Base-by-base conservation (phyloP, 2,113 vertebrate genomes). In the Oceanodroma tethys region DNA sequence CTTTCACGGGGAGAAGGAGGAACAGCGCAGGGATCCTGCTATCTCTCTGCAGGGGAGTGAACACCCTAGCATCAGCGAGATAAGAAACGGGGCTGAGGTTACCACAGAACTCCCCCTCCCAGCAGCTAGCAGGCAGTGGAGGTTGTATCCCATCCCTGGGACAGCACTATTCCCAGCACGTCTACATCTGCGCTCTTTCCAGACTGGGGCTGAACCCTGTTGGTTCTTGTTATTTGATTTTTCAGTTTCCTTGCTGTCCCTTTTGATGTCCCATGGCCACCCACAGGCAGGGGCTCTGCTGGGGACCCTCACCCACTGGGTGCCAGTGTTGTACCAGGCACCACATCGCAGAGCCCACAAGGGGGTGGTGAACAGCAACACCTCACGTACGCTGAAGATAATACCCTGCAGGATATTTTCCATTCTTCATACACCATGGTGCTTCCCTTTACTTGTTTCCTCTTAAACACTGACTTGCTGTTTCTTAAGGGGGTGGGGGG, bases 51-150 rank as follows among this genome's bases (percentile, higher is more conserved):
- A 25, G 26, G 66, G n/a, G 26, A 55, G 13, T 18, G 43, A 65
- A 29, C 0, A 0, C 36, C 32, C 55, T 34, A 23, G n/a, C 0
- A 0, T 66, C 81, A 58, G 34, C 0, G 1, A 58, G 81, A 23
- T 55, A 88, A 79, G 73, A 45, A 74, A 7, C 2, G 8, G 30
- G 58, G 40, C 53, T 74, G 93, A 73, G 68, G 36, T 40, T 21
- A 30, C 30, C 55, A 9, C 19, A 13, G 19, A 38, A 40, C 36
- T 78, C 48, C 27, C 22, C 63, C 14, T 91, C 18, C 32, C 84
- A 91, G 48, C 76, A 83, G 62, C 48, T 22, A 40, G 53, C 59
- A 16, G 27, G 29, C 40, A 56, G 67, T 17, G 9, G 25, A 38
- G 26, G 30, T 7, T 17, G 23, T 27, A 50, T 34, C 42, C 42